Evolutionary conservation across 1,140 invertebrate species (phyloP).

Genomic region (Lordiphosa collinella): DNA sequence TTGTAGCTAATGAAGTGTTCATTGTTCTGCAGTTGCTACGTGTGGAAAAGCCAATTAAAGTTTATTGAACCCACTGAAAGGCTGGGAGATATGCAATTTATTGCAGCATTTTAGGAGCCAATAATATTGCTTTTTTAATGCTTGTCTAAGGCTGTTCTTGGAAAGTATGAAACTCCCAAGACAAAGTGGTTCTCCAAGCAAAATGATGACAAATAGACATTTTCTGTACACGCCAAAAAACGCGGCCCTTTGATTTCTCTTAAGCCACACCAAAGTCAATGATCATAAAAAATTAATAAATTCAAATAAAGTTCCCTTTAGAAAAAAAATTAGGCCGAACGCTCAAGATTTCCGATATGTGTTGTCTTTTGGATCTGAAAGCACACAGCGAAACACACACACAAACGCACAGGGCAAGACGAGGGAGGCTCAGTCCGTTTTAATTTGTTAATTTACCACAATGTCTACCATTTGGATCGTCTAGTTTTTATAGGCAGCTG

Average conservation of each 20-base stretch:
- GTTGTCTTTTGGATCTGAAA: neutral
- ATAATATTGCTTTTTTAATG: neutral
- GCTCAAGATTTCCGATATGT: conserved; percentile 56
- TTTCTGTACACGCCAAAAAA: conserved; percentile 27
- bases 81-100: conserved; percentile 11
- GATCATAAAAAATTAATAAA: conserved; percentile 73
- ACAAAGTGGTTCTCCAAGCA: too few relatives aligned
- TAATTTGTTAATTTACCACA: conserved; percentile 74
- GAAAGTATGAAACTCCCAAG: too few relatives aligned
- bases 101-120: conserved; percentile 57
- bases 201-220: conserved; percentile 15
- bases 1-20: conserved; percentile 51
- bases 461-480: conserved; percentile 35
- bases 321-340: conserved; percentile 45
- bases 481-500: conserved; percentile 53
- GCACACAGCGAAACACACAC: too few relatives aligned
- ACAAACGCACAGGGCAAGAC: too few relatives aligned
- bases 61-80: conserved; percentile 31
- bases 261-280: conserved; percentile 55
- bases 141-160: too few relatives aligned
- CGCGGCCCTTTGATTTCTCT: conserved; percentile 61
- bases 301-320: conserved; percentile 45
- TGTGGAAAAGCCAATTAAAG: conserved; percentile 38
- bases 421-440: conserved; percentile 32
- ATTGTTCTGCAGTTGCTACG: conserved; percentile 36